Percentiles rank a stretch among this genome's conserved stretches.
These are phyloP conservation scores for Lamprologus sp. DNA, from an alignment of 2,113 vertebrate genomes.

Conservation along the genomic window DNA sequence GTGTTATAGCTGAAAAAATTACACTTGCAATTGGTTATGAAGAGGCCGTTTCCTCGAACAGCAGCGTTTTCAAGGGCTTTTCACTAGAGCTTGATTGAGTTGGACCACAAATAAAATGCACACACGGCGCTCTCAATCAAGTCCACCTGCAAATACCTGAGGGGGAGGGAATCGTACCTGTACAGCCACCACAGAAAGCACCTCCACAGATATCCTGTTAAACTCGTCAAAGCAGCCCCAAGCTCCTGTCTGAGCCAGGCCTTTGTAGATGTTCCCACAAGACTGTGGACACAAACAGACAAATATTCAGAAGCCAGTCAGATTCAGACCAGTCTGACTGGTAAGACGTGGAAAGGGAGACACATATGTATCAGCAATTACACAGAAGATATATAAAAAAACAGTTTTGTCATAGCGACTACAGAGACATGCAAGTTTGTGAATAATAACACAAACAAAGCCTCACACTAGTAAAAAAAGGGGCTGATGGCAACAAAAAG, in stretches of 20 bases:
- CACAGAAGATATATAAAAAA: not conserved
- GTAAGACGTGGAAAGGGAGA: not conserved
- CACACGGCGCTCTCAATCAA: not conserved
- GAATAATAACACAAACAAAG: not conserved
- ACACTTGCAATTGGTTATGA: not conserved
- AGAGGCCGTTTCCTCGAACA: not conserved
- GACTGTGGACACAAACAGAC: slow-evolving; percentile 70
- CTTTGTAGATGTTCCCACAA: slow-evolving; percentile 97
- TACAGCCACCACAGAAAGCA: slow-evolving; percentile 93
- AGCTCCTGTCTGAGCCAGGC: slow-evolving; percentile 92
- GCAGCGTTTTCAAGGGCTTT: not conserved
- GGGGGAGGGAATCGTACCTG: slow-evolving; percentile 73
- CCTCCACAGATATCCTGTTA: slow-evolving; percentile 95
- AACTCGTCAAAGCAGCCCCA: slow-evolving; percentile 99
- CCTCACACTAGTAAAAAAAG: not conserved
- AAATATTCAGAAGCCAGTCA: not conserved
- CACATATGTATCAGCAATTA: not conserved
- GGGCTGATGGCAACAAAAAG: not conserved
- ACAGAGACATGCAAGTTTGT: not conserved
- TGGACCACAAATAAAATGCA: not conserved
- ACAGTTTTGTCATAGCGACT: not conserved
- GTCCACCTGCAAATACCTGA: not conserved
- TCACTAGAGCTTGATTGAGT: not conserved
- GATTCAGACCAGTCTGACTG: not conserved
- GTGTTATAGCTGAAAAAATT: not conserved